A percentile compares a stretch with the other conserved stretches of the same genome.
phyloP scores from a whole-genome alignment of 2,888 invertebrate species.

The Drosophila quinaria region DNA sequence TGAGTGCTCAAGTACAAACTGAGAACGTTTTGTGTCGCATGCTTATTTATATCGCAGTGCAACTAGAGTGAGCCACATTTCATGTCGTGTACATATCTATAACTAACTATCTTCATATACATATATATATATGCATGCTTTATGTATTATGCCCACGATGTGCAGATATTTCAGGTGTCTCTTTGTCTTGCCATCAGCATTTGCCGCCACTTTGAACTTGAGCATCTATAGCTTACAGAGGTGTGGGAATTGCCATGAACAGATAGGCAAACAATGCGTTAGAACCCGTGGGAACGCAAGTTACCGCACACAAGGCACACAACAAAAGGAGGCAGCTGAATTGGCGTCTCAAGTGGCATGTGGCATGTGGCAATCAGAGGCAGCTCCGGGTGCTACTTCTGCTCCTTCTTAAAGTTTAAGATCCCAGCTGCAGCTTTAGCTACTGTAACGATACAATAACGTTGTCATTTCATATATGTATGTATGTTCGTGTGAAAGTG shows the following conservation, averaged over 20 bases:
- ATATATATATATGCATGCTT: not conserved
- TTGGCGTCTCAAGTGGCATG: constrained; percentile 62
- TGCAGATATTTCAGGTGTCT: constrained; percentile 43
- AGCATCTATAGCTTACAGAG: constrained; percentile 6
- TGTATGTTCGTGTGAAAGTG: constrained; percentile 4
- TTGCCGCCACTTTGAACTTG: constrained; percentile 52
- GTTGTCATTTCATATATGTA: constrained; percentile 18
- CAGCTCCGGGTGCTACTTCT: constrained; percentile 18
- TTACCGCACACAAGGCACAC: constrained; percentile 18
- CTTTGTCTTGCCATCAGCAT: constrained; percentile 30
- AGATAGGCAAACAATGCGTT: constrained; percentile 54
- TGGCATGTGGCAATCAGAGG: constrained; percentile 67
- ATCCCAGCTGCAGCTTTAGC: constrained; percentile 9
- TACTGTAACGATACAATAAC: constrained; percentile 57
- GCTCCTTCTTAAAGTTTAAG: not conserved
- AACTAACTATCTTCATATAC: constrained; percentile 48
- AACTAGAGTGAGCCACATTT: constrained; percentile 22
- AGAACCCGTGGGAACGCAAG: constrained; percentile 52
- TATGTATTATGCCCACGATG: not conserved
- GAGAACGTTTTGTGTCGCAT: not conserved
- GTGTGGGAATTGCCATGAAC: constrained; percentile 4
- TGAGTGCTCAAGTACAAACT: not conserved
- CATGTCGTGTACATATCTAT: constrained; percentile 31
- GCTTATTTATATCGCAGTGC: constrained; percentile 33
- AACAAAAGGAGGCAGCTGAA: constrained; percentile 35